Base-by-base conservation (phyloP, 2,888 invertebrate species). In the Taphrorychus bicolor region DNA sequence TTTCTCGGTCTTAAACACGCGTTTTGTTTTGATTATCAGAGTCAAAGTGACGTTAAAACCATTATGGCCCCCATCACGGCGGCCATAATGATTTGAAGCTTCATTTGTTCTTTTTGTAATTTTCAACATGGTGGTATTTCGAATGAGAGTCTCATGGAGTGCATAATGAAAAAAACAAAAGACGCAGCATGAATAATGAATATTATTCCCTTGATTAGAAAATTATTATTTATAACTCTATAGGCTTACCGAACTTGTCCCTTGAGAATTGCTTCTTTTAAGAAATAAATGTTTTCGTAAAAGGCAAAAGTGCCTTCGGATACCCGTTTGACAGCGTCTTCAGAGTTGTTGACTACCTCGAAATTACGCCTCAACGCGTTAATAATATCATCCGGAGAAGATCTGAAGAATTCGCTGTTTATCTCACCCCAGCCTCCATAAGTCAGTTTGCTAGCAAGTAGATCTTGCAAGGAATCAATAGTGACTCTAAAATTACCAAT, bases 351-450 rank as follows among this genome's bases (percentile, higher is more conserved):
- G 0, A 88, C 84, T 0, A 86, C 82, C 78, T 90, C 87, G 76
- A 92, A 91, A 75, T 86, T 88, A 5, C 83, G 80, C 0, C 90
- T 90, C 54, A 94, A 87, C 77, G 86, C 85, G 74, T 89, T 88
- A 3, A 88, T 87, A 2, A 85, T 81, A 2, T 87, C 84, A 75
- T 94, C 94, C 0, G 87, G 81, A 0, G 93, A 90, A 32, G 88
- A 86, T 41, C 85, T 80, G 74, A 94, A 93, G 73, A 93, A 90
- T 45, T 87, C 85, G 74, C 86, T 88, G 9, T 88, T 89, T 75
- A 92, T 89, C 1, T 84, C 84, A 0, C 90, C 90, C 89, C 92
- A 93, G 0, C 91, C 90, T 0, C 91, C 90, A 67, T 89, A 87
- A 1, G 83, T 83, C 3, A 93, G 84, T 70, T 85, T 85, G 72